Percentiles rank a stretch among this genome's conserved stretches.
Evolutionary conservation across 1,140 invertebrate genomes (phyloP).

Genomic region (Bombus impatiens): DNA sequence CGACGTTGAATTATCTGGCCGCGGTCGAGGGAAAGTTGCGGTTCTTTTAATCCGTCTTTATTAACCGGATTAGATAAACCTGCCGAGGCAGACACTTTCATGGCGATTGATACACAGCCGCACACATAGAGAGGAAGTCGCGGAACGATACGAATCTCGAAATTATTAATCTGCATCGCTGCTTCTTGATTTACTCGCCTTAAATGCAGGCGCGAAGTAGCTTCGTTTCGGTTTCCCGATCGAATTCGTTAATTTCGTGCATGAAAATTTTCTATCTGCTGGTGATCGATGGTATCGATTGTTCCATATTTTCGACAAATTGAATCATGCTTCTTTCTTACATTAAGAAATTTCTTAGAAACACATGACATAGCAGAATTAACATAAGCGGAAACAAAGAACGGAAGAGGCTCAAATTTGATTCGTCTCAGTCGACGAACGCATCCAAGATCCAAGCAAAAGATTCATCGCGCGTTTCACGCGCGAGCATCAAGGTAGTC

Average conservation of each 20-base stretch:
- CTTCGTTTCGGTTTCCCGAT: background rate
- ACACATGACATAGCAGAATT: too few relatives aligned
- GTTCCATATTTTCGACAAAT: too few relatives aligned
- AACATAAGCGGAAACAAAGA: background rate
- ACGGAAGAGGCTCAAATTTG: background rate
- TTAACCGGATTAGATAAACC: slow-evolving; percentile 20
- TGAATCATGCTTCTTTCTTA: too few relatives aligned
- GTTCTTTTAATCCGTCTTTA: slow-evolving; percentile 20
- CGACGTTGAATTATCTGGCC: background rate
- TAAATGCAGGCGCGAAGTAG: too few relatives aligned
- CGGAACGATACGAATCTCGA: background rate
- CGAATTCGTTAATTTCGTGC: background rate
- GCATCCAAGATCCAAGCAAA: background rate
- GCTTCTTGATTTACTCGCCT: background rate
- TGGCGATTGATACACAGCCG: background rate
- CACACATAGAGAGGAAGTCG: background rate
- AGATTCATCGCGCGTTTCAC: slow-evolving; percentile 22
- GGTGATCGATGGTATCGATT: too few relatives aligned
- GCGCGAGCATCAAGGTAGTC: background rate
- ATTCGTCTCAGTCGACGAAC: background rate
- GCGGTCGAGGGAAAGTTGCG: slow-evolving; percentile 1
- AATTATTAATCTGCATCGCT: background rate
- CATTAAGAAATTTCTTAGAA: too few relatives aligned
- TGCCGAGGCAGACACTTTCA: background rate
- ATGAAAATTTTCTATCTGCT: too few relatives aligned